These are phyloP conservation scores for Eolophus roseicapilla DNA, from an alignment of 2,113 vertebrate species.

Conservation along the genomic window DNA sequence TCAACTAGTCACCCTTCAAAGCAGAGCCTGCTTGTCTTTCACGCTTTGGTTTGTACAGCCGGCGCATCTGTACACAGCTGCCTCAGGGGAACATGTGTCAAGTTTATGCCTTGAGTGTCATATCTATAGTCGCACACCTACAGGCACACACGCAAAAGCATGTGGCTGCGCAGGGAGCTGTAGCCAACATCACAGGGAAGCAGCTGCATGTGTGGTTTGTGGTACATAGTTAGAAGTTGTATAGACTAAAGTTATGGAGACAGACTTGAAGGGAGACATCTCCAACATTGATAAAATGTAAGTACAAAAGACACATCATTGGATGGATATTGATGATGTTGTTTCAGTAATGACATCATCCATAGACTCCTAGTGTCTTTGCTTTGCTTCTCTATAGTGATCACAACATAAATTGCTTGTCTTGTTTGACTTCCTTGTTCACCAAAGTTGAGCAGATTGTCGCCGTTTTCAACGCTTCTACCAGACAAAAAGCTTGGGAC, in stretches of 20 bases:
- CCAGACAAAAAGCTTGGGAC: constrained; percentile 99
- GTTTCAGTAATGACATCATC: constrained; percentile 77
- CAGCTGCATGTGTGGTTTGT: constrained; percentile 10
- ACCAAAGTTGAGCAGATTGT: constrained; percentile 99
- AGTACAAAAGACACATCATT: constrained; percentile 79
- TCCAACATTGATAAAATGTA: constrained; percentile 81
- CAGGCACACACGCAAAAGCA: not conserved
- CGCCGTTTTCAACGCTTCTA: constrained; percentile 96
- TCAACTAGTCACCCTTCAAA: not conserved
- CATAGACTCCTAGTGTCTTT: constrained; percentile 86
- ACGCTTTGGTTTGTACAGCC: not conserved
- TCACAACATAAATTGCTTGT: constrained; percentile 97
- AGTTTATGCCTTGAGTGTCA: not conserved
- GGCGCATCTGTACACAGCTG: accelerated
- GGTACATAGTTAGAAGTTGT: constrained; percentile 25
- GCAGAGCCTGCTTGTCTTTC: not conserved
- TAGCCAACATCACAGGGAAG: not conserved
- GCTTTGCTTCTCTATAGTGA: constrained; percentile 84
- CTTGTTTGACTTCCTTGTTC: constrained; percentile 97
- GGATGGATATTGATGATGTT: constrained; percentile 83
- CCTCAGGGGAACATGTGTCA: accelerated
- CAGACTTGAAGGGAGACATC: constrained; percentile 79
- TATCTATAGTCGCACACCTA: not conserved
- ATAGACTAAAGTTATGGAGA: constrained; percentile 77
- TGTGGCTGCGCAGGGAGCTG: not conserved